Percentiles rank a stretch among this genome's conserved stretches.
Conservation (phyloP, 2,113 vertebrate species). For the Pundamilia nyererei region DNA sequence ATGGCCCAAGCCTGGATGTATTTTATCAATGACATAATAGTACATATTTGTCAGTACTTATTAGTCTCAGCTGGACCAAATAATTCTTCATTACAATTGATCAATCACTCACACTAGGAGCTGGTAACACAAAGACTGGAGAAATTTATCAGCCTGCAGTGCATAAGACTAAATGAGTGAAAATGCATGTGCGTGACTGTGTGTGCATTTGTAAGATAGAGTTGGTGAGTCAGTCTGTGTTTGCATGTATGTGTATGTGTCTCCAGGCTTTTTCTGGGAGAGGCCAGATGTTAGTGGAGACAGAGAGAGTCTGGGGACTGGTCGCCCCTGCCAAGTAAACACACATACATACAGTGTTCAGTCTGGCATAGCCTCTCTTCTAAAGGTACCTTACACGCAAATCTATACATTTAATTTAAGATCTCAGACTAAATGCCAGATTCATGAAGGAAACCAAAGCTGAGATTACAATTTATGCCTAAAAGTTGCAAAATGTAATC, state of each 20-base stretch:
- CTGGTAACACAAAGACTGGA: neutral
- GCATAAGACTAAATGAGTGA: neutral
- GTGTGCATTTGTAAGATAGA: neutral
- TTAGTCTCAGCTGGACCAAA: neutral
- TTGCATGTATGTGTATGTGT: neutral
- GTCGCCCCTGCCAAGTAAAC: neutral
- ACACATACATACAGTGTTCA: neutral
- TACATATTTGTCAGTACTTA: constrained; percentile 8
- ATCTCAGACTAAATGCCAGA: neutral
- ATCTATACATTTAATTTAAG: neutral
- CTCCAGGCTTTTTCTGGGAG: neutral
- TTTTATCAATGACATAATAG: constrained; percentile 21
- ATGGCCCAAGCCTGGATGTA: neutral
- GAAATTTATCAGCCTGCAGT: constrained; percentile 3
- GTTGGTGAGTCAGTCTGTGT: neutral
- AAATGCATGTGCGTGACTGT: neutral
- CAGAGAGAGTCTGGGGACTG: neutral
- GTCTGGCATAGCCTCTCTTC: neutral
- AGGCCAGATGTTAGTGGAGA: constrained; percentile 21
- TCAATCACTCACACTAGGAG: constrained; percentile 13
- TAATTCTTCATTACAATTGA: constrained; percentile 4
- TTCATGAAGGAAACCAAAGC: neutral
- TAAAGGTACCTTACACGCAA: neutral
- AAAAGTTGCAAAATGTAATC: neutral
- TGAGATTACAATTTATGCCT: neutral